Conservation (phyloP, 2,113 vertebrate genomes). For the Cyanoderma ruficeps region DNA sequence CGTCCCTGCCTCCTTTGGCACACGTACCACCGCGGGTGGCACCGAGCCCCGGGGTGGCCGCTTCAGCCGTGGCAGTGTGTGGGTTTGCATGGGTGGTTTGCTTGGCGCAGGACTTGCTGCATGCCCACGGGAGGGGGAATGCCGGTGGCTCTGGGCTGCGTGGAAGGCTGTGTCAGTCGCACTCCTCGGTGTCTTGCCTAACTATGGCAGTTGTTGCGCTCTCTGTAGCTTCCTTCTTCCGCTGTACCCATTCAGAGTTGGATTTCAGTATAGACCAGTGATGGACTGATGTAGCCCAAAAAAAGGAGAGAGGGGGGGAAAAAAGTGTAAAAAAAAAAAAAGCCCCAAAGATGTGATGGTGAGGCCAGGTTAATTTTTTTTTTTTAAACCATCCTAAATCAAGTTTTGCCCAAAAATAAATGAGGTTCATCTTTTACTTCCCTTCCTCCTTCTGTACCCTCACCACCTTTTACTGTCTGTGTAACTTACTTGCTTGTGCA, state of each 20-base stretch:
- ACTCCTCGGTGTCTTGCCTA: conserved; percentile 67
- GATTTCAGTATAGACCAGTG: conserved; percentile 33
- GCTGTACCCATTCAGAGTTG: conserved; percentile 45
- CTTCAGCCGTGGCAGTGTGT: conserved; percentile 69
- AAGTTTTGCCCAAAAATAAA: conserved; percentile 9
- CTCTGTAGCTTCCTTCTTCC: conserved; percentile 61
- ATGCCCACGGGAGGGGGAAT: conserved; percentile 65
- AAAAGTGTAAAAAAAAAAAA: background rate
- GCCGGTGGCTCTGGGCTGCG: conserved; percentile 30
- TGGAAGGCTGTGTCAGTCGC: conserved; percentile 60
- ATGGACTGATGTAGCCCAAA: conserved; percentile 48
- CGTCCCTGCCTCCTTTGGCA: conserved; percentile 1
- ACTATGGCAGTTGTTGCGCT: conserved; percentile 57
- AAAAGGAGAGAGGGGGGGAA: conserved; percentile 6
- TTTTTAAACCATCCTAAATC: conserved; percentile 13
- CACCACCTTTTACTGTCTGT: conserved; percentile 45
- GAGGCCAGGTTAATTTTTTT: conserved; percentile 62
- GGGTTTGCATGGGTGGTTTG: conserved; percentile 78
- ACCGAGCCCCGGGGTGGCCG: conserved; percentile 5
- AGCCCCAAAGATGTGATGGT: background rate
- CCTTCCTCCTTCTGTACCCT: background rate
- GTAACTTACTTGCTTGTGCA: conserved; percentile 73
- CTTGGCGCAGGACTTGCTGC: conserved; percentile 77
- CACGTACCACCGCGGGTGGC: background rate
- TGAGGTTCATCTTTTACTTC: conserved; percentile 9